Conservation (phyloP, 2,797 vertebrate genomes). For the Fringilla coelebs region DNA sequence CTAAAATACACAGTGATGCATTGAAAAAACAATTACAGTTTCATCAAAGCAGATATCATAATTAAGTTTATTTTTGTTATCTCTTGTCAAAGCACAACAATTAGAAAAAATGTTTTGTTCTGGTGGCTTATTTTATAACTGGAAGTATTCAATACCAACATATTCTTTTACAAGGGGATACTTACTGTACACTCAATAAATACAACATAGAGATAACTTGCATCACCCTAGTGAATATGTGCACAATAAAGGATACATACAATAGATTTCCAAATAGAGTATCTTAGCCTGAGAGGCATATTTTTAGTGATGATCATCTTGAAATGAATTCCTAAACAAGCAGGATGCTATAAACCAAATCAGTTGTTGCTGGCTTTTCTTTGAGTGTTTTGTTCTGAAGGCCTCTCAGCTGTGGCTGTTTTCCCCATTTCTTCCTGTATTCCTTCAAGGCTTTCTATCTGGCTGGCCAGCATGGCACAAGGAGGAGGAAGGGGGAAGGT, state of each 20-base stretch:
- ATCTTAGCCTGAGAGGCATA: conserved; percentile 24
- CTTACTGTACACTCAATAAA: conserved; percentile 28
- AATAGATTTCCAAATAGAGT: conserved; percentile 26
- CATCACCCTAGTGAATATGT: conserved; percentile 15
- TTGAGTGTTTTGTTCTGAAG: not conserved
- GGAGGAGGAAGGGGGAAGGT: not conserved
- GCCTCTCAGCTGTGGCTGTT: not conserved
- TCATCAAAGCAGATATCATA: not conserved
- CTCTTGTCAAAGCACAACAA: not conserved
- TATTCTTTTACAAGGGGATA: conserved; percentile 1
- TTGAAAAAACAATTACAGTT: not conserved
- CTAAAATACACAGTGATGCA: not conserved
- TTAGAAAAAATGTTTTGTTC: conserved; percentile 18
- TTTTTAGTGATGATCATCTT: conserved; percentile 23
- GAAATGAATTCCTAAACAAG: conserved; percentile 19
- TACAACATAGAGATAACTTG: not conserved
- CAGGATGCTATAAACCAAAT: not conserved
- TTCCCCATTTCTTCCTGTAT: not conserved
- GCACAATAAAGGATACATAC: conserved; percentile 1
- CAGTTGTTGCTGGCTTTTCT: not conserved
- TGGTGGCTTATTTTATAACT: conserved; percentile 29
- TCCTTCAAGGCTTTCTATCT: not conserved
- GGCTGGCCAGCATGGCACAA: accelerated
- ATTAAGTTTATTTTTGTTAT: conserved; percentile 2
- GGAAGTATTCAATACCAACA: not conserved